Conservation (phyloP, 2,113 vertebrate genomes). For the Rallus limicola region DNA sequence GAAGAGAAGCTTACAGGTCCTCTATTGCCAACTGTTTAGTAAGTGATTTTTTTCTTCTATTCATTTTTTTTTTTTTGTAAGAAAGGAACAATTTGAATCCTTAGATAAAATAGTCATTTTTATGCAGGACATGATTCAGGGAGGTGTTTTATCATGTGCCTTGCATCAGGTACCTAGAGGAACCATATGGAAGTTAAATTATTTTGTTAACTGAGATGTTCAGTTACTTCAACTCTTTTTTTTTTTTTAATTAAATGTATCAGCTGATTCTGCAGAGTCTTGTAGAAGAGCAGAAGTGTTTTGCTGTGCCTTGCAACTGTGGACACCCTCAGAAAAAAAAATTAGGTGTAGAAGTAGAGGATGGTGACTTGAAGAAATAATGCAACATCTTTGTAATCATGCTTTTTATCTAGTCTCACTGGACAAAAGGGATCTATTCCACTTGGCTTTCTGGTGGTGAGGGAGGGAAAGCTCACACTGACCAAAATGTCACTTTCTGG, state of each 20-base stretch:
- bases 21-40: constrained; percentile 98
- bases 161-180: neutral
- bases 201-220: neutral
- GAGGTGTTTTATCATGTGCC: neutral
- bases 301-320: neutral
- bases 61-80: neutral
- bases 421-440: neutral
- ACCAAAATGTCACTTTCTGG: neutral
- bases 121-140: neutral
- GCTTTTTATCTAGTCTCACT: neutral
- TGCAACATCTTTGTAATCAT: accelerated
- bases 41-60: constrained; percentile 70
- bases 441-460: neutral
- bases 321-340: neutral
- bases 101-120: neutral
- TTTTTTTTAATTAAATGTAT: too few species aligned
- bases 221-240: too few species aligned
- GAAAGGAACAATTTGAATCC: neutral
- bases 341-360: neutral
- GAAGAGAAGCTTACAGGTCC: constrained; percentile 98
- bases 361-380: neutral
- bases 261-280: neutral
- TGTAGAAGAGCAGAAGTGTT: neutral
- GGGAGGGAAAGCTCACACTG: neutral
- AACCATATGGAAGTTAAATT: neutral